phyloP scores from a whole-genome alignment of 2,797 vertebrate genomes.

The Borostomias antarcticus region DNA sequence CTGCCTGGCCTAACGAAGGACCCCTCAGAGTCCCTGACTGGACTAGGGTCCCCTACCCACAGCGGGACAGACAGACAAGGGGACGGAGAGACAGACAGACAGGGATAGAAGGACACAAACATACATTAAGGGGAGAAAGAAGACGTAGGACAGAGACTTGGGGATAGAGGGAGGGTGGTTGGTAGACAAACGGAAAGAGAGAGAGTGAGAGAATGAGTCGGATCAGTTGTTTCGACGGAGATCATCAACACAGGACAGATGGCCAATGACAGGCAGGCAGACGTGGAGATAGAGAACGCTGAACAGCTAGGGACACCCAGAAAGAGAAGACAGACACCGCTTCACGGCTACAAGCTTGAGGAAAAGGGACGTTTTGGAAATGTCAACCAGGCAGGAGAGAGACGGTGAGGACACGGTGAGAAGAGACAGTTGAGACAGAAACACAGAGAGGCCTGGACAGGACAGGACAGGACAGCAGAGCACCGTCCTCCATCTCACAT shows the following conservation, averaged over 20 bases:
- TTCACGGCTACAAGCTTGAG: background rate
- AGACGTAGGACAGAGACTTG: background rate
- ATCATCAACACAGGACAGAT: too few relatives aligned
- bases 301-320: conserved; percentile 19
- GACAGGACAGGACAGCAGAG: conserved; percentile 9
- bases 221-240: too few relatives aligned
- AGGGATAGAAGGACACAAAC: background rate
- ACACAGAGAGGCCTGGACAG: background rate
- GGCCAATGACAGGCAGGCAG: background rate
- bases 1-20: conserved; percentile 65
- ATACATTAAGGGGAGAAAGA: conserved; percentile 1
- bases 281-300: conserved; percentile 17
- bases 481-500: background rate
- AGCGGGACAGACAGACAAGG: conserved; percentile 35
- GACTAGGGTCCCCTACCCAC: conserved; percentile 69
- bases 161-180: background rate
- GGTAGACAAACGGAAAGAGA: conserved; percentile 7
- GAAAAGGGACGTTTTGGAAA: background rate
- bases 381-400: conserved; percentile 4
- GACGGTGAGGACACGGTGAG: background rate
- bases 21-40: conserved; percentile 69
- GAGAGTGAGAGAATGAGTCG: background rate
- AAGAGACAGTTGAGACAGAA: conserved; percentile 9
- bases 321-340: conserved; percentile 30
- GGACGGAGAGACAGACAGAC: background rate